phyloP scores from a whole-genome alignment of 2,888 invertebrate species.

The Merodon equestris region DNA sequence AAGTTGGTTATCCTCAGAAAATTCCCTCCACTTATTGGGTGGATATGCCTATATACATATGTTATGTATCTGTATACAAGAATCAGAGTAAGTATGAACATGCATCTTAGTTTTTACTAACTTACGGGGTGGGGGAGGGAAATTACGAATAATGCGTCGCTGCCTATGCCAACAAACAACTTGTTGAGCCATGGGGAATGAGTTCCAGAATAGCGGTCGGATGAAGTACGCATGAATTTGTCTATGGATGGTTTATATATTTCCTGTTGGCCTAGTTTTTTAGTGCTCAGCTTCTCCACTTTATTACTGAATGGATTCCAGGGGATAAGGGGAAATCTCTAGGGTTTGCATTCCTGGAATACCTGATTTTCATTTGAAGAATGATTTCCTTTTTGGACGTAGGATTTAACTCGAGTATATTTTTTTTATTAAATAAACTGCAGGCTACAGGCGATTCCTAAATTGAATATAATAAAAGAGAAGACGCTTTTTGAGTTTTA shows the following conservation, averaged over 20 bases:
- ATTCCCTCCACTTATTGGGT: no score
- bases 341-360: neutral
- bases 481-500: no score
- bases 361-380: no score
- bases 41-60: no score
- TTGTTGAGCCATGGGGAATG: slow-evolving; percentile 47
- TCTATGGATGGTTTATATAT: slow-evolving; percentile 10
- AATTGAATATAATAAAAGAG: no score
- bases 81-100: no score
- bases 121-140: slow-evolving; percentile 14
- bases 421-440: no score
- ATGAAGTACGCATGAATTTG: slow-evolving; percentile 44
- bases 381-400: no score
- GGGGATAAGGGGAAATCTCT: slow-evolving; percentile 58
- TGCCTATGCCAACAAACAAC: slow-evolving; percentile 62
- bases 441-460: no score
- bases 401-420: no score
- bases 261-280: slow-evolving; percentile 59
- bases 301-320: slow-evolving; percentile 22
- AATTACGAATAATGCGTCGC: slow-evolving; percentile 8
- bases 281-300: neutral
- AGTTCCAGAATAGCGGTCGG: slow-evolving; percentile 10
- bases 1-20: no score
- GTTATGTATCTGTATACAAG: no score
- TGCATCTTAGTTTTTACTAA: slow-evolving; percentile 24